Conservation (phyloP, 64 coral and sea anemone species). For the Pachyseris speciosa region DNA sequence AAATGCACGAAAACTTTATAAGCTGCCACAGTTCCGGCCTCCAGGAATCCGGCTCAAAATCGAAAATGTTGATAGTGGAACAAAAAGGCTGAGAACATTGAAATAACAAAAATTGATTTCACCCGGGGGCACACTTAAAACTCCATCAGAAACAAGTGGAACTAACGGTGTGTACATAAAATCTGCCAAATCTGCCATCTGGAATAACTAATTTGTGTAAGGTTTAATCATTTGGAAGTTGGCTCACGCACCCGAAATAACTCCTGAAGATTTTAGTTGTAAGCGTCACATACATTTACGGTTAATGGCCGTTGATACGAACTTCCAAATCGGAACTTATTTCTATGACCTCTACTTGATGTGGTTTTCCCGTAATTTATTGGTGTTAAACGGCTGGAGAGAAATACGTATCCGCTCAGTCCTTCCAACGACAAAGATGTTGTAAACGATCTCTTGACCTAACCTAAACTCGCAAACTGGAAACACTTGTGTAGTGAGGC, state of each 20-base stretch:
- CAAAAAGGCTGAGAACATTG: neutral
- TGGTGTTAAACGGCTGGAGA: neutral
- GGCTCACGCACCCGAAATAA: neutral
- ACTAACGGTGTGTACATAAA: too few species aligned
- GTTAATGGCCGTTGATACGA: neutral
- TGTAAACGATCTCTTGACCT: constrained; percentile 3
- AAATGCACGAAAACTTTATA: too few species aligned
- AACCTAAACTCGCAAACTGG: neutral
- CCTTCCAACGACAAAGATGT: too few species aligned
- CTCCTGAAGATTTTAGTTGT: neutral
- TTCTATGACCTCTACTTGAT: neutral
- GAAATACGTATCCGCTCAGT: neutral
- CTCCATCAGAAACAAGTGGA: neutral
- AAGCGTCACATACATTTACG: neutral
- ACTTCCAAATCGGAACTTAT: neutral
- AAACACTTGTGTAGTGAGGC: neutral
- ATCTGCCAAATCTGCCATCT: neutral
- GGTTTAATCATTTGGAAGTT: neutral
- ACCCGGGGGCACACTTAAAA: neutral
- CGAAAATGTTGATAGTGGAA: neutral
- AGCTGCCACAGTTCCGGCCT: too few species aligned
- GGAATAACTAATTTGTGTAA: neutral
- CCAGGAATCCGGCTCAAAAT: too few species aligned
- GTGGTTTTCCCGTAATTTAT: neutral
- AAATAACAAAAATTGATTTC: neutral